Percentiles rank a stretch among this genome's conserved stretches.
These are phyloP conservation scores for Melanotaenia pygmaea DNA, from an alignment of 2,797 vertebrate species.

Conservation along the genomic window DNA sequence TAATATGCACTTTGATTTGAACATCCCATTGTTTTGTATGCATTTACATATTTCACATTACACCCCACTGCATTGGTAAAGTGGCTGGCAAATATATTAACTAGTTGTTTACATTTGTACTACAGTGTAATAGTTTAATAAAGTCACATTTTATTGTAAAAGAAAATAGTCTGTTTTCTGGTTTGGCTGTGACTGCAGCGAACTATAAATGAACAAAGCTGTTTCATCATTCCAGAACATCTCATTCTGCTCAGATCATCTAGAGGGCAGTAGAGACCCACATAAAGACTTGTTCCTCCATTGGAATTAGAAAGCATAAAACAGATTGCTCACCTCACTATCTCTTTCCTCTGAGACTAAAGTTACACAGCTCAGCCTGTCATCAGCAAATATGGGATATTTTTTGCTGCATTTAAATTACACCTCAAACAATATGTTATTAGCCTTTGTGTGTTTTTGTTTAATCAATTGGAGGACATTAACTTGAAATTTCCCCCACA, in stretches of 20 bases:
- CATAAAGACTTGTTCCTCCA: conserved; percentile 11
- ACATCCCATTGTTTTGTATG: conserved; percentile 44
- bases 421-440: conserved; percentile 40
- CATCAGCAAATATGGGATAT: conserved; percentile 40
- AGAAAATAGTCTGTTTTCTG: conserved; percentile 5
- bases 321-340: conserved; percentile 52
- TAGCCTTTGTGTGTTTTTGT: conserved; percentile 37
- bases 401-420: conserved; percentile 10
- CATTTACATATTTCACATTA: conserved; percentile 38
- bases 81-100: conserved; percentile 14
- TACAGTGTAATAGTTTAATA: conserved; percentile 18
- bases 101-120: conserved; percentile 27
- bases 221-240: conserved; percentile 34
- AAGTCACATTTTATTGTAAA: conserved; percentile 8
- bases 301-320: conserved; percentile 44
- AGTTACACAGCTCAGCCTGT: conserved; percentile 51
- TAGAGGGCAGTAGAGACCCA: conserved; percentile 76
- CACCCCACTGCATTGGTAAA: conserved; percentile 38
- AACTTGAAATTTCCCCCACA: conserved; percentile 18
- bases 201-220: conserved; percentile 30
- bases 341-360: conserved; percentile 43
- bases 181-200: conserved; percentile 9
- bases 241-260: conserved; percentile 48
- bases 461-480: conserved; percentile 14
- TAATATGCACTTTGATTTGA: conserved; percentile 57